Evolutionary conservation across 2,888 invertebrate species (phyloP).

Genomic region (Timandra comae): DNA sequence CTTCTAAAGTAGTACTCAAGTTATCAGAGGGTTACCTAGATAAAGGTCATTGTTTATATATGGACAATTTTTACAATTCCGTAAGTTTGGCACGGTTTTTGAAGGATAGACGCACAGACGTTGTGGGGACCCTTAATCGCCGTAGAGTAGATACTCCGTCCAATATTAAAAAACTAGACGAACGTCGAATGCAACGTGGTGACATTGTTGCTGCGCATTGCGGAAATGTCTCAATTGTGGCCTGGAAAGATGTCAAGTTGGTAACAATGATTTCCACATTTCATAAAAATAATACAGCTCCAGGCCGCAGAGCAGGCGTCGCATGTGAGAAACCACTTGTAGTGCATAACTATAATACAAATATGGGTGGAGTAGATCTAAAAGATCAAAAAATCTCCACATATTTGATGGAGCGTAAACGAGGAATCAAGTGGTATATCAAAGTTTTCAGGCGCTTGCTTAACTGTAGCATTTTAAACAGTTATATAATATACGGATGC

Average conservation of each 20-base stretch:
- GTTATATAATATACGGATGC: no score
- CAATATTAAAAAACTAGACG: conserved; percentile 6
- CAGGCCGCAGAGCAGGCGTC: no score
- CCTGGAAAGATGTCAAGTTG: not conserved
- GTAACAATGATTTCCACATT: not conserved
- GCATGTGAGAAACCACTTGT: conserved; percentile 15
- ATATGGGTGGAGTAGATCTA: conserved; percentile 20
- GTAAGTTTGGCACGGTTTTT: conserved; percentile 7
- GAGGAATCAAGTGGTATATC: conserved; percentile 17
- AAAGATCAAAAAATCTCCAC: conserved; percentile 23
- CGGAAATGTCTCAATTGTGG: no score
- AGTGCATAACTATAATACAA: conserved; percentile 14
- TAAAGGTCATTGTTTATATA: no score
- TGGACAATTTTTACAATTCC: conserved; percentile 17
- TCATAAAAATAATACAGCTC: no score
- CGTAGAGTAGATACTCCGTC: conserved; percentile 6
- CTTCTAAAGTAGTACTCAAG: conserved; percentile 17
- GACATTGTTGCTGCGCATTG: conserved; percentile 5
- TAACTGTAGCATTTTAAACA: no score
- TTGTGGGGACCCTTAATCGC: conserved; percentile 11
- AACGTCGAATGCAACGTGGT: conserved; percentile 7
- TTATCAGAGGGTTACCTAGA: conserved; percentile 8
- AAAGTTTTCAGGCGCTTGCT: conserved; percentile 19
- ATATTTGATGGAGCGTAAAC: conserved; percentile 21
- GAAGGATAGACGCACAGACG: conserved; percentile 11